A percentile compares a stretch with the other conserved stretches of the same genome.
phyloP scores from a whole-genome alignment of 2,888 invertebrate species.

The Allacma fusca region DNA sequence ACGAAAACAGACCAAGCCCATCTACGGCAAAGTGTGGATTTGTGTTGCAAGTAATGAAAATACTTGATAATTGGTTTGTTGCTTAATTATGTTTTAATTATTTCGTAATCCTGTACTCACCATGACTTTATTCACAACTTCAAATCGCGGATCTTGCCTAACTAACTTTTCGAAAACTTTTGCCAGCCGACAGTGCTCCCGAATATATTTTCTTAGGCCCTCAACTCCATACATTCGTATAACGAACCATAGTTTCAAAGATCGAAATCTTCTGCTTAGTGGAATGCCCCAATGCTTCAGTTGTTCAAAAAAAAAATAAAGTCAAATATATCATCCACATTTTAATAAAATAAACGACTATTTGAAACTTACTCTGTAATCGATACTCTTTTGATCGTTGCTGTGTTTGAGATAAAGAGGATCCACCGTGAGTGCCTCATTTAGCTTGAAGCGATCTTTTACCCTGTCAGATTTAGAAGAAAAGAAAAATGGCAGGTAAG shows the following conservation, averaged over 20 bases:
- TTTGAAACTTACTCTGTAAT: constrained; percentile 74
- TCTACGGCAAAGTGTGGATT: constrained; percentile 60
- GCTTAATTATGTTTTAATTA: too few relatives aligned
- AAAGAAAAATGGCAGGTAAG: too few relatives aligned
- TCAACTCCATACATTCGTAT: constrained; percentile 70
- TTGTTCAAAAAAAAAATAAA: too few relatives aligned
- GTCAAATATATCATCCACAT: too few relatives aligned
- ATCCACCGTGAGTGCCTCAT: constrained; percentile 96
- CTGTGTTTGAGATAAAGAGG: constrained; percentile 97
- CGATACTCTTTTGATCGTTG: constrained; percentile 88
- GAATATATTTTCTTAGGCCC: constrained; percentile 83
- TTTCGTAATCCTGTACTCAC: constrained; percentile 40
- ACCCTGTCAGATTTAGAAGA: too few relatives aligned
- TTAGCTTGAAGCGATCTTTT: constrained; percentile 84
- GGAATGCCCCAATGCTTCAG: constrained; percentile 90
- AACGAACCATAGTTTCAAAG: constrained; percentile 87
- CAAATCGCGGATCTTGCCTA: constrained; percentile 82
- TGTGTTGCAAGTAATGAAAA: not conserved
- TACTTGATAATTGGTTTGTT: too few relatives aligned
- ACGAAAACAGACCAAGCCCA: constrained; percentile 82
- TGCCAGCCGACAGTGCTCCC: constrained; percentile 88
- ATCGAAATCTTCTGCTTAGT: constrained; percentile 81
- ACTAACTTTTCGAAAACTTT: constrained; percentile 87
- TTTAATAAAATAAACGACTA: constrained; percentile 2
- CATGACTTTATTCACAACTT: constrained; percentile 86